Evolutionary conservation across 2,797 vertebrate genomes (phyloP).

Genomic region (Pteronotus mesoamericanus): DNA sequence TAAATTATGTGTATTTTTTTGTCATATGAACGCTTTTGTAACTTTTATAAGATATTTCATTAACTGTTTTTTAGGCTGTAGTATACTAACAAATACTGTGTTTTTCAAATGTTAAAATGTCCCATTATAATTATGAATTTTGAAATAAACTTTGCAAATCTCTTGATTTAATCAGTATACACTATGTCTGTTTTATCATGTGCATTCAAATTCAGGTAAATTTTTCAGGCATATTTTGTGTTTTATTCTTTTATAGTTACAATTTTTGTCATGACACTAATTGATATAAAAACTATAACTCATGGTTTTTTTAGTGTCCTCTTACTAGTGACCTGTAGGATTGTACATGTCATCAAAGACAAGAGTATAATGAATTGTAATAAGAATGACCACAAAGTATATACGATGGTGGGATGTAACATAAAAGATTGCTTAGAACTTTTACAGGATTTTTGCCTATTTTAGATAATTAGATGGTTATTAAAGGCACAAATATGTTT

Average conservation of each 20-base stretch:
- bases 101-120: neutral
- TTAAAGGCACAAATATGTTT: neutral
- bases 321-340: neutral
- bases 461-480: neutral
- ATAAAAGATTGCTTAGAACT: neutral
- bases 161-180: neutral
- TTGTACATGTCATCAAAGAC: neutral
- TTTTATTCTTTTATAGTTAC: neutral
- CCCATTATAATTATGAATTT: neutral
- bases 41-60: neutral
- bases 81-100: neutral
- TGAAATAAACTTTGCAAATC: too few relatives aligned
- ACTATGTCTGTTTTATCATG: neutral
- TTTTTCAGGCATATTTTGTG: neutral
- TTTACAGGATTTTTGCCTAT: too few relatives aligned
- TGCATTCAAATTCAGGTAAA: neutral
- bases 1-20: too few relatives aligned
- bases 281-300: neutral
- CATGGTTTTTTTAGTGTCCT: neutral
- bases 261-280: neutral
- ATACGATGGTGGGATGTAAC: neutral
- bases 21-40: neutral
- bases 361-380: neutral
- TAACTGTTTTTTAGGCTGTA: neutral
- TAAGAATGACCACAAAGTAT: neutral